Percentiles rank a stretch among this genome's conserved stretches.
Conservation (phyloP, 2,113 vertebrate species). For the Oreochromis aureus region DNA sequence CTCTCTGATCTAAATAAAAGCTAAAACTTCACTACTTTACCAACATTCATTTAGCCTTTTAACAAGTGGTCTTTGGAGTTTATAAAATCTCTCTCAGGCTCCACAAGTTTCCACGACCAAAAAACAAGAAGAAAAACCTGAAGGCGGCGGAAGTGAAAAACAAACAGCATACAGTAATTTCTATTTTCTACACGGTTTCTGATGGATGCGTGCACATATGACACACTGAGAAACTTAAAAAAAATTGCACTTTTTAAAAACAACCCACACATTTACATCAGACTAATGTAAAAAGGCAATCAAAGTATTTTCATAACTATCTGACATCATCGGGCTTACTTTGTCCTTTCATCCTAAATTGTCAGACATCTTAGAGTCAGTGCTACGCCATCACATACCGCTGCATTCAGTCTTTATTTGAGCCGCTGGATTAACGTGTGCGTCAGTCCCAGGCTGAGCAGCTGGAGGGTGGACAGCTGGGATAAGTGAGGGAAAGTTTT, state of each 20-base stretch:
- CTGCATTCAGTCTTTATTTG: constrained; percentile 69
- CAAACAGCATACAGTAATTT: neutral
- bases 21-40: neutral
- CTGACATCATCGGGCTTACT: neutral
- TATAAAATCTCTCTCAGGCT: neutral
- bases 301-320: neutral
- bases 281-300: constrained; percentile 20
- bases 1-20: neutral
- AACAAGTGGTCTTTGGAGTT: neutral
- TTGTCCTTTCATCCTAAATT: neutral
- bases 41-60: neutral
- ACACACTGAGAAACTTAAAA: neutral
- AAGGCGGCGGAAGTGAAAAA: neutral
- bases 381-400: neutral
- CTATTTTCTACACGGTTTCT: neutral
- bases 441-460: constrained; percentile 91
- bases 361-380: neutral
- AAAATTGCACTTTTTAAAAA: neutral
- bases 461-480: constrained; percentile 81
- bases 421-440: constrained; percentile 89
- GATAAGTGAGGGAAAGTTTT: constrained; percentile 83
- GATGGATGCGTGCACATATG: neutral
- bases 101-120: neutral
- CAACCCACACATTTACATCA: neutral
- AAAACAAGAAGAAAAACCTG: neutral